Evolutionary conservation across 1,140 invertebrate genomes (phyloP).

Genomic region (Carcinoscorpius rotundicauda): DNA sequence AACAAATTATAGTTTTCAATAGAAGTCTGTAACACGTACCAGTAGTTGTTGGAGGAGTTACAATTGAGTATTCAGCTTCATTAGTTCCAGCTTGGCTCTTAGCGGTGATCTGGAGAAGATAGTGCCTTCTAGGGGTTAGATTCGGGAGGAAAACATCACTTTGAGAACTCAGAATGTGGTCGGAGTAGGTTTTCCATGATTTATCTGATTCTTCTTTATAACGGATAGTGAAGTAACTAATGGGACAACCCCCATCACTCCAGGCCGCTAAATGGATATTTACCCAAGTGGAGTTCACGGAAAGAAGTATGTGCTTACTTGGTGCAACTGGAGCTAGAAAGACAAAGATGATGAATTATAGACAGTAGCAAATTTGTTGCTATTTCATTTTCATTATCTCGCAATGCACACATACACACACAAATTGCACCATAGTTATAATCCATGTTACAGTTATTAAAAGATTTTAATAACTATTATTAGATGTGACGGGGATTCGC

Average conservation of each 20-base stretch:
- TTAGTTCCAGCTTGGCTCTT: constrained; percentile 85
- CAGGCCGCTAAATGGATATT: constrained; percentile 39
- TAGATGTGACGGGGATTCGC: too few relatives aligned
- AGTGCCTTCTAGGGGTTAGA: constrained; percentile 84
- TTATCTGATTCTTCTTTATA: constrained; percentile 24
- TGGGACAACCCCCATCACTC: constrained; percentile 50
- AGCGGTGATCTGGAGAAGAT: constrained; percentile 67
- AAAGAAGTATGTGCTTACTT: constrained; percentile 23
- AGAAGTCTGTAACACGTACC: constrained; percentile 28
- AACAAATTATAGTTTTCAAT: too few relatives aligned
- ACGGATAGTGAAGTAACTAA: constrained; percentile 29
- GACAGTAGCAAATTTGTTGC: too few relatives aligned
- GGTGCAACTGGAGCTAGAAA: constrained; percentile 27
- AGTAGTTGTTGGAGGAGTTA: constrained; percentile 43
- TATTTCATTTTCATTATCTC: too few relatives aligned
- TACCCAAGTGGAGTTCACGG: constrained; percentile 34
- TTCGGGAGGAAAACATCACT: constrained; percentile 59
- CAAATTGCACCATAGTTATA: too few relatives aligned
- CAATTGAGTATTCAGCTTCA: constrained; percentile 66
- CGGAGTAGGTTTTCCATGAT: constrained; percentile 27
- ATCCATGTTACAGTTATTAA: too few relatives aligned
- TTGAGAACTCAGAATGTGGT: constrained; percentile 12
- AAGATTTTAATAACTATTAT: too few relatives aligned
- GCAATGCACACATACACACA: too few relatives aligned
- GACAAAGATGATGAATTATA: constrained; percentile 6